Percentiles rank a stretch among this genome's conserved stretches.
Evolutionary conservation across 2,888 invertebrate species (phyloP).

Genomic region (Hyalella azteca): DNA sequence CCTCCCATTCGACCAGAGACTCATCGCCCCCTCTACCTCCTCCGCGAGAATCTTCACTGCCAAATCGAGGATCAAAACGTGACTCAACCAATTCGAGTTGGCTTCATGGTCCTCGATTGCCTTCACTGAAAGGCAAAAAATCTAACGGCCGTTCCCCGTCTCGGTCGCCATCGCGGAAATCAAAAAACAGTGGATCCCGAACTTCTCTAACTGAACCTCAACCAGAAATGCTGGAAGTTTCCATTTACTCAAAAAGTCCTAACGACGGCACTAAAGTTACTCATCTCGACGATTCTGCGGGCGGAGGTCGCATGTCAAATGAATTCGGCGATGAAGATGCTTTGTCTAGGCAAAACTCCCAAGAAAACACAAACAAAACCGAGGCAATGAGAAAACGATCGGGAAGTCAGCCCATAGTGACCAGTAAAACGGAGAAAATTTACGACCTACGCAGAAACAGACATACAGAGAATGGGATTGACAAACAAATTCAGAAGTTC

Average conservation of each 20-base stretch:
- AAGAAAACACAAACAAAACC: background rate
- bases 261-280: conserved; percentile 14
- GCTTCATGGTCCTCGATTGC: conserved; percentile 10
- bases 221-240: conserved; percentile 19
- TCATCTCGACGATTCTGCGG: too few species aligned
- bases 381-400: background rate
- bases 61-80: background rate
- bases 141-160: background rate
- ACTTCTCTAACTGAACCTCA: background rate
- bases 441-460: background rate
- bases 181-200: background rate
- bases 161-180: background rate
- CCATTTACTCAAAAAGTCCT: background rate
- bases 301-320: background rate
- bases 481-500: background rate
- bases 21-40: conserved; percentile 42
- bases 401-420: background rate
- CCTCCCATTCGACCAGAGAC: background rate
- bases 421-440: background rate
- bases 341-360: background rate
- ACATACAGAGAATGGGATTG: background rate
- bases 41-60: conserved; percentile 38
- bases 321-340: background rate
- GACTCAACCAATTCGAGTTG: conserved; percentile 1
- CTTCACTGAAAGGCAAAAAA: background rate